These are phyloP conservation scores for Pristis pectinata DNA, from an alignment of 2,797 vertebrate species.

Conservation along the genomic window DNA sequence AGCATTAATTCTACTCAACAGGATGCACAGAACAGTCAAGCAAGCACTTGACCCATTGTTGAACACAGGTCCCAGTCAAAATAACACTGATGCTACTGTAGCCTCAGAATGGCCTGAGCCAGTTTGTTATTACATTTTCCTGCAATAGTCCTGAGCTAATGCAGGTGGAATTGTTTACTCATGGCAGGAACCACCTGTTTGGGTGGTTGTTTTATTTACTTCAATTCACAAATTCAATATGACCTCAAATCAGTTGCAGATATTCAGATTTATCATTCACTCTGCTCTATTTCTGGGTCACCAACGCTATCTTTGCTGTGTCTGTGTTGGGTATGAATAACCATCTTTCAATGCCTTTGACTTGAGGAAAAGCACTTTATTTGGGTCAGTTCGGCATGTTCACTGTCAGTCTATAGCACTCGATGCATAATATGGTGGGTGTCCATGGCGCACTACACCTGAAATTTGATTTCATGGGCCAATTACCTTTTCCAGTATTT, in stretches of 20 bases:
- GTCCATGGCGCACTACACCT: too few species aligned
- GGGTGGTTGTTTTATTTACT: background rate
- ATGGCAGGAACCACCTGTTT: background rate
- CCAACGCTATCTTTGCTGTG: background rate
- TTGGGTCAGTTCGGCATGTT: background rate
- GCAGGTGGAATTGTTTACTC: background rate
- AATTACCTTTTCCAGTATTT: background rate
- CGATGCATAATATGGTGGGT: too few species aligned
- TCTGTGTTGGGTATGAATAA: background rate
- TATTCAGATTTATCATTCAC: background rate
- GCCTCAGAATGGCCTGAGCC: background rate
- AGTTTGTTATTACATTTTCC: background rate
- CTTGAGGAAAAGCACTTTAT: background rate
- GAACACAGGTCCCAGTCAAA: background rate
- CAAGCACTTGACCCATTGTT: background rate
- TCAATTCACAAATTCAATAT: background rate
- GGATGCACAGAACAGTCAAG: background rate
- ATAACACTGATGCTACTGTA: background rate
- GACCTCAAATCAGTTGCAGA: background rate
- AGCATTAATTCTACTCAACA: background rate
- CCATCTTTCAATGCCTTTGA: background rate
- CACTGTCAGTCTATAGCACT: too few species aligned
- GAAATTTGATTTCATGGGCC: too few species aligned
- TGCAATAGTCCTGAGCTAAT: background rate
- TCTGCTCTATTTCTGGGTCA: background rate